Base-by-base conservation (phyloP, 2,797 vertebrate genomes). In the Agapornis canus region DNA sequence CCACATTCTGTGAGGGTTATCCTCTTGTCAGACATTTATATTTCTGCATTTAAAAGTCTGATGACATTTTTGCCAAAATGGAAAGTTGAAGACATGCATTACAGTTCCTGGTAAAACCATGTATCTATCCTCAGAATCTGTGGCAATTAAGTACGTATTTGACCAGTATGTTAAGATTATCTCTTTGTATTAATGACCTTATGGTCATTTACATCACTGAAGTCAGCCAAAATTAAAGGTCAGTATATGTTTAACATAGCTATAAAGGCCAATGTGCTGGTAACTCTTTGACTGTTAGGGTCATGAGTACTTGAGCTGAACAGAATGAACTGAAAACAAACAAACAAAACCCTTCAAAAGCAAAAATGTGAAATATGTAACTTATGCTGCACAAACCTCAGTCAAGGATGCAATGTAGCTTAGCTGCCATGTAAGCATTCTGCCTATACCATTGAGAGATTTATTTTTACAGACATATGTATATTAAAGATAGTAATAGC, bases 81-180 rank as follows among this genome's bases (percentile, higher is more conserved):
- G 9, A 57, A 48, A 84, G 19, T 71, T 90, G 73, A 80, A 92
- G 8, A n/a, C 6, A 6, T 19, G 6, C 13, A 22, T 59, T 61
- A 11, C 54, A 82, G 18, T 76, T 80, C 35, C 69, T 52, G 22
- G 18, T 82, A 73, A 93, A 70, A 76, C 69, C 18, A 26, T 78
- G 54, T 86, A 27, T 83, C 85, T 93, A 59, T 68, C 54, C 61
- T 86, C 64, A 43, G 6, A 5, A 69, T 94, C 89, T 76, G 23
- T 86, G 56, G 31, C 29, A 76, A 23, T 25, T 76, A 64, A 87
- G 23, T 73, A 15, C 20, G 1, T 54, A 59, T 79, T 90, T 83
- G 61, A 47, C 3, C 9, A 19, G 3, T 40, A 26, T 54, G 21
- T 89, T 82, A 73, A 52, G 15, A 40, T 75, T 42, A 4, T 89